Base-by-base conservation (phyloP, 2,797 vertebrate genomes). In the Squalus acanthias region DNA sequence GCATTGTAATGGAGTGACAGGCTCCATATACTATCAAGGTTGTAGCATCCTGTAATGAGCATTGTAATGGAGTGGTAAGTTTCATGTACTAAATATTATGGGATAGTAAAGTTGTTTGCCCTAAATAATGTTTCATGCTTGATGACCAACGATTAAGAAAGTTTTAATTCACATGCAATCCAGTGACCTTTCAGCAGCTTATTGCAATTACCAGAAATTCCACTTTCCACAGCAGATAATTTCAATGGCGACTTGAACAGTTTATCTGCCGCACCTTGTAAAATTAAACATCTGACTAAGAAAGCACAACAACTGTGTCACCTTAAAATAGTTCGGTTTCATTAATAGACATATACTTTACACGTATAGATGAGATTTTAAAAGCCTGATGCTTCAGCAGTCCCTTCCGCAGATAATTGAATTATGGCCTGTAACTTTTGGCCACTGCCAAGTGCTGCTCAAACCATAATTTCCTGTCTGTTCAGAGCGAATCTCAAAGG, bases 381-480 rank as follows among this genome's bases (percentile, higher is more conserved):
- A 76, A 95, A 76, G 70, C 26, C 33, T 74, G 13, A 17, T 22
- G 70, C 13, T 95, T 95, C 94, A 95, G 69, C 94, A 74, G 70
- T 96, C 96, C 96, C 88, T 97, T 97, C 96, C 95, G 88, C 96
- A 97, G 96, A 96, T 96, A 96, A 79, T 96, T 89, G 93, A 96
- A 96, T 97, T 96, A 96, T 50, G 50, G 96, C 50, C 82, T 96
- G 82, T 96, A 95, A 96, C 96, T 97, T 96, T 96, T 97, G 96
- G 97, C 93, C 97, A 69, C 94, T 96, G 96, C 88, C 96, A 91
- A 96, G 87, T 96, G 85, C 63, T 96, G 96, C 67, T 96, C 96
- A 96, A 97, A 96, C 96, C 96, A 72, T 96, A 97, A 96, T 95
- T 96, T 97, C 96, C 97, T 88, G 96, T 97, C 96, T 96, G 96